These are phyloP conservation scores for Cebus imitator DNA, from an alignment of 2,113 vertebrate genomes.

Conservation along the genomic window DNA sequence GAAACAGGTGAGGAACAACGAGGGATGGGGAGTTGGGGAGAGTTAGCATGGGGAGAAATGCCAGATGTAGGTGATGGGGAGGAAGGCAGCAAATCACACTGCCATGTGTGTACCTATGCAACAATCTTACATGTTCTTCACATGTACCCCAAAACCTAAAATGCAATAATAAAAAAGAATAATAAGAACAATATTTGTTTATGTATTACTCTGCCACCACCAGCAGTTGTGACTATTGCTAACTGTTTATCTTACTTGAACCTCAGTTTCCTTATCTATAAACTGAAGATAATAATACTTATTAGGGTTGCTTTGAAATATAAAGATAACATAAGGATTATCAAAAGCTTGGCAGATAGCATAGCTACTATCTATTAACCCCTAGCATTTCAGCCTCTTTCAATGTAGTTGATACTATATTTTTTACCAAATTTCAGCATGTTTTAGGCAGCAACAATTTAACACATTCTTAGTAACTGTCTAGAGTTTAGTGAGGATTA, in stretches of 20 bases:
- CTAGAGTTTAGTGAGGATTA: not conserved
- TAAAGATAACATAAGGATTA: not conserved
- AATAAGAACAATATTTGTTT: not conserved
- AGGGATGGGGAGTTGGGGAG: no score
- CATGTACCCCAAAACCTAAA: no score
- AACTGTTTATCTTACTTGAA: conserved; percentile 1
- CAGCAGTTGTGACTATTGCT: not conserved
- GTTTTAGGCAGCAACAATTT: not conserved
- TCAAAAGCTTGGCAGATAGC: not conserved
- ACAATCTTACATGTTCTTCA: no score
- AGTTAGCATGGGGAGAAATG: no score
- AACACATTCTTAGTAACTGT: not conserved
- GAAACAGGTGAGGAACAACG: no score
- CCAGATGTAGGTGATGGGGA: no score
- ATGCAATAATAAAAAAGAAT: no score
- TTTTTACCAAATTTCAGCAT: not conserved
- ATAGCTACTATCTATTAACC: not conserved
- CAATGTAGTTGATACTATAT: not conserved
- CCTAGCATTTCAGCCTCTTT: not conserved
- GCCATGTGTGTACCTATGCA: no score
- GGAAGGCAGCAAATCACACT: no score
- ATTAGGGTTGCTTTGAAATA: not conserved
- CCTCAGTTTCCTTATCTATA: not conserved
- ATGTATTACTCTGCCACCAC: not conserved
- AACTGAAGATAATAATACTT: not conserved